Conservation (phyloP, 1,140 invertebrate genomes). For the Stenopsyche tienmushanensis region DNA sequence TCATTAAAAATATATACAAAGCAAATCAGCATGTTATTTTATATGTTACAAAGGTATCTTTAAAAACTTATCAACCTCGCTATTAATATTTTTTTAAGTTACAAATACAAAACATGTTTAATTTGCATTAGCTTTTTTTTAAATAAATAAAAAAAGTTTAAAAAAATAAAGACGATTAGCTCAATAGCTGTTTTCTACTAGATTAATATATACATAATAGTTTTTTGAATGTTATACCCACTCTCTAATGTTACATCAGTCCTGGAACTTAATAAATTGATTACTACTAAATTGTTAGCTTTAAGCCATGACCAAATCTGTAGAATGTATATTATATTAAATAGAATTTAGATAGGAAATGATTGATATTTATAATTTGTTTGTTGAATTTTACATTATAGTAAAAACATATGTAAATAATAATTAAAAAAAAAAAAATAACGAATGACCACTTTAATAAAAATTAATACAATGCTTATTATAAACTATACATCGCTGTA, state of each 20-base stretch:
- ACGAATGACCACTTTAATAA: constrained; percentile 38
- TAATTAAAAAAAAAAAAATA: constrained; percentile 21
- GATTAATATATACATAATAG: constrained; percentile 7
- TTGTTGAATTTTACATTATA: constrained; percentile 38
- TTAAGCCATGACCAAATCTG: constrained; percentile 41
- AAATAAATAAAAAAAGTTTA: constrained; percentile 8
- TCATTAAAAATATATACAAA: too few species aligned
- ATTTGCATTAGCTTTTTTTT: constrained; percentile 6
- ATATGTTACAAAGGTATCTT: too few species aligned
- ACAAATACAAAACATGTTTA: background rate
- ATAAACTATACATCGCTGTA: constrained; percentile 34
- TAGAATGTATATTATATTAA: constrained; percentile 30
- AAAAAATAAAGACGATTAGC: constrained; percentile 2
- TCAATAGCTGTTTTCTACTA: constrained; percentile 18
- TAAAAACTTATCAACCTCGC: too few species aligned
- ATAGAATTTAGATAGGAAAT: constrained; percentile 6
- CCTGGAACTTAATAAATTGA: constrained; percentile 11
- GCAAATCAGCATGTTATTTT: too few species aligned
- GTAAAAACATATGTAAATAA: constrained; percentile 26
- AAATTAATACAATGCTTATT: constrained; percentile 34
- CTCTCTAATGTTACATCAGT: background rate
- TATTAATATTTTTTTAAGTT: too few species aligned
- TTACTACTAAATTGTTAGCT: constrained; percentile 29
- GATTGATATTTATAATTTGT: constrained; percentile 33
- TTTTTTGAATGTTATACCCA: constrained; percentile 6